These are phyloP conservation scores for Seira ritae DNA, from an alignment of 2,888 invertebrate species.

Conservation along the genomic window DNA sequence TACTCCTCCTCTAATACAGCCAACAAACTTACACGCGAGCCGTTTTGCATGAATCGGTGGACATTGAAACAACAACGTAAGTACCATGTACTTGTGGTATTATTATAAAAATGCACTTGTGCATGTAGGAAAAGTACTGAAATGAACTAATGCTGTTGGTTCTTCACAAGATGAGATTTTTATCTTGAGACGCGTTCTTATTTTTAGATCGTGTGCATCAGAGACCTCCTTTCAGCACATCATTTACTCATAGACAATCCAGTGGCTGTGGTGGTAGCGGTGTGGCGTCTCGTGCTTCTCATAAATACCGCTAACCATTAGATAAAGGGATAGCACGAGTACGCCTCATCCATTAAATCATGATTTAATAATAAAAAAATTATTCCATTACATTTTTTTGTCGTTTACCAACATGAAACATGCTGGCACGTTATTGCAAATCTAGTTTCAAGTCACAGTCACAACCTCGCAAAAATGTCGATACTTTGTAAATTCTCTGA, in stretches of 20 bases:
- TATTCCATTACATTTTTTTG: too few species aligned
- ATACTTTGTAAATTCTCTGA: too few species aligned
- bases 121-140: too few species aligned
- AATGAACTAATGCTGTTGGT: too few species aligned
- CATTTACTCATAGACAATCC: constrained; percentile 45
- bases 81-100: background rate
- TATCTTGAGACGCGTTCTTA: constrained; percentile 37
- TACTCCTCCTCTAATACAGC: background rate
- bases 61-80: background rate
- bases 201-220: constrained; percentile 53
- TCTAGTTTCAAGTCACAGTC: too few species aligned
- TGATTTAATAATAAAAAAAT: background rate
- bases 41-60: background rate
- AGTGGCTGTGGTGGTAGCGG: background rate
- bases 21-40: background rate
- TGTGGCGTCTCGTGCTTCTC: constrained; percentile 16
- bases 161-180: background rate
- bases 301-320: constrained; percentile 47
- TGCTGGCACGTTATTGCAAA: too few species aligned
- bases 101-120: background rate
- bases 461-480: too few species aligned
- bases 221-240: constrained; percentile 59
- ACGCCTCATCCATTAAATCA: background rate
- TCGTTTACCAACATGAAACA: too few species aligned
- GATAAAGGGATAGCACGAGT: constrained; percentile 6